Conservation (phyloP, 2,113 vertebrate species). For the Nibea albiflora region DNA sequence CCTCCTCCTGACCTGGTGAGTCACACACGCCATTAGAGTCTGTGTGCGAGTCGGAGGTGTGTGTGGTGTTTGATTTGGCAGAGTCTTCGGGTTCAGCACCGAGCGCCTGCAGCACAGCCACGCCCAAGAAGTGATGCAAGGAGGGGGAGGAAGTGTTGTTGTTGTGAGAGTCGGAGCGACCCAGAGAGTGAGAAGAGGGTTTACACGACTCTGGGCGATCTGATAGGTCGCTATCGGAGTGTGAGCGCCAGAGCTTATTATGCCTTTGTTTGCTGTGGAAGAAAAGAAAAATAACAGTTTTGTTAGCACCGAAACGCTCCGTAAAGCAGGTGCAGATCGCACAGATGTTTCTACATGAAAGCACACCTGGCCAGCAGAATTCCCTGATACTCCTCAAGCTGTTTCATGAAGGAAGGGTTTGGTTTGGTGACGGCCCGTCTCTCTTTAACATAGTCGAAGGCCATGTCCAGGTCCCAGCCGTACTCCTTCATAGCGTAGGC, state of each 20-base stretch:
- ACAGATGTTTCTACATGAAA: not conserved
- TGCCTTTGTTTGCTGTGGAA: conserved; percentile 94
- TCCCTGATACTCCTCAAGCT: conserved; percentile 98
- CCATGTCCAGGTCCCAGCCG: conserved; percentile 95
- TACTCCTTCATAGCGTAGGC: conserved; percentile 99
- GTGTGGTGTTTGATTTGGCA: conserved; percentile 14
- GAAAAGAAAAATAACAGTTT: not conserved
- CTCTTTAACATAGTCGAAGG: conserved; percentile 95
- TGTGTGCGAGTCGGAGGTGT: not conserved
- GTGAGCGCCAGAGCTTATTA: conserved; percentile 97
- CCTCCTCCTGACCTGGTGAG: conserved; percentile 47
- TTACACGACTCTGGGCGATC: conserved; percentile 87
- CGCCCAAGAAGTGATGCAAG: conserved; percentile 89
- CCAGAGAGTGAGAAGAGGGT: conserved; percentile 56
- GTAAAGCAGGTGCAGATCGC: not conserved
- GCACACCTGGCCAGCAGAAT: conserved; percentile 95
- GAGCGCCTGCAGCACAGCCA: conserved; percentile 79
- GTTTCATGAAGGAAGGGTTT: conserved; percentile 97
- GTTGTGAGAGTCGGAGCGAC: conserved; percentile 82
- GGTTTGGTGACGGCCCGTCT: conserved; percentile 94
- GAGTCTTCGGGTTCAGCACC: conserved; percentile 15
- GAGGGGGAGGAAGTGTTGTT: conserved; percentile 89
- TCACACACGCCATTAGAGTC: conserved; percentile 55
- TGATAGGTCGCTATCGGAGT: conserved; percentile 94
- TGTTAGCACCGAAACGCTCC: not conserved